Evolutionary conservation across 2,113 vertebrate genomes (phyloP).

Genomic region (Aix galericulata): DNA sequence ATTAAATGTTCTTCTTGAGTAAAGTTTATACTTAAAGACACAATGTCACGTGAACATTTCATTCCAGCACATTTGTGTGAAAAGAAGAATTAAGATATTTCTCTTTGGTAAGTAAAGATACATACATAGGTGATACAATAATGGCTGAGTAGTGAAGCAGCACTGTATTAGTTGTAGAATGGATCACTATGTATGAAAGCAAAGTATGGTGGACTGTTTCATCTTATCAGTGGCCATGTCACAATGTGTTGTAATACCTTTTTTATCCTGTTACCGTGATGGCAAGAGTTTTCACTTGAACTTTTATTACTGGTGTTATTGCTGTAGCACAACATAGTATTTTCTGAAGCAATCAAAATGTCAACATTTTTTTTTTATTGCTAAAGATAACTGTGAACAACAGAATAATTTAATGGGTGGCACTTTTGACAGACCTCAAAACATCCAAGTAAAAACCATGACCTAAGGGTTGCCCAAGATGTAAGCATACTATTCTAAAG

Average conservation of each 20-base stretch:
- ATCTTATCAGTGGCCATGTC: neutral
- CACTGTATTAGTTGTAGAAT: neutral
- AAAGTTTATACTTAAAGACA: neutral
- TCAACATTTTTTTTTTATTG: neutral
- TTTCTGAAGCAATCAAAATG: slow-evolving; percentile 29
- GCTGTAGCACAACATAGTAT: neutral
- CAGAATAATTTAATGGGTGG: neutral
- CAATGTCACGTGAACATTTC: neutral
- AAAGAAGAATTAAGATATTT: neutral
- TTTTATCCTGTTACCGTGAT: neutral
- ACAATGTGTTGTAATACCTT: neutral
- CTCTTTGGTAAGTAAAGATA: neutral
- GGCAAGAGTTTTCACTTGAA: slow-evolving; percentile 21
- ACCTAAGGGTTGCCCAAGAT: neutral
- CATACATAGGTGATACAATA: neutral
- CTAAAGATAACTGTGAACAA: neutral
- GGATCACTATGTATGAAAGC: neutral
- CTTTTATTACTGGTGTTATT: neutral
- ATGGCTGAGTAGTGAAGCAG: neutral
- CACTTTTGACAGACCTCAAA: neutral
- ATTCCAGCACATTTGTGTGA: neutral
- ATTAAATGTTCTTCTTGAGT: neutral
- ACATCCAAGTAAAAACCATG: neutral
- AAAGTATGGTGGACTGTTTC: neutral
- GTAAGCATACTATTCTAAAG: neutral